These are phyloP conservation scores for Anguilla megastoma DNA, from an alignment of 2,797 vertebrate genomes.

Conservation along the genomic window DNA sequence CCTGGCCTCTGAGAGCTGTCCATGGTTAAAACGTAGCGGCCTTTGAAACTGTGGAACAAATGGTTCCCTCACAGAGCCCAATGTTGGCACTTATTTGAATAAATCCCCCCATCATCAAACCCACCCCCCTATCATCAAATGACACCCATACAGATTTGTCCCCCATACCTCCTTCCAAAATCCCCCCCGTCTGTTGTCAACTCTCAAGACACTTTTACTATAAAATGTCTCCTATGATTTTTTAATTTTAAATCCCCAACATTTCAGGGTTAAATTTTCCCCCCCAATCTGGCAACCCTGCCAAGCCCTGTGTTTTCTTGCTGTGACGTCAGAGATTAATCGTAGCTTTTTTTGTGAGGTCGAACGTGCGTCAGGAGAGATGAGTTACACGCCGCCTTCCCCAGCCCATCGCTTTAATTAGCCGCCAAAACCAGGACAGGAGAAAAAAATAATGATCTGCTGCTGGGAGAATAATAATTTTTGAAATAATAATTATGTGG, in stretches of 20 bases:
- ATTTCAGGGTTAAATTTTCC: too few relatives aligned
- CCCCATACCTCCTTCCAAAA: too few relatives aligned
- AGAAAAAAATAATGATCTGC: constrained; percentile 40
- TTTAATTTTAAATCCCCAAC: too few relatives aligned
- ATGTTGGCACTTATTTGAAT: too few relatives aligned
- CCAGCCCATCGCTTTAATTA: constrained; percentile 71
- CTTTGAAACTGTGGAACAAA: background rate
- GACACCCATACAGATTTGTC: too few relatives aligned
- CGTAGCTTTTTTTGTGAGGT: constrained; percentile 65
- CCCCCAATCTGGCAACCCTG: too few relatives aligned
- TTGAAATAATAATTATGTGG: background rate
- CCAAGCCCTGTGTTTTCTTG: constrained; percentile 45
- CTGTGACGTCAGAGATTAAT: constrained; percentile 69
- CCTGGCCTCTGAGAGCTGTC: background rate
- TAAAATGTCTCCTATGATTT: too few relatives aligned
- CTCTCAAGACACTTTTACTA: too few relatives aligned
- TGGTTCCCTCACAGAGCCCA: constrained; percentile 32
- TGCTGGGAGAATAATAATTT: constrained; percentile 36
- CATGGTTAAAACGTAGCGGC: constrained; percentile 17
- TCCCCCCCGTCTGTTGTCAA: too few relatives aligned
- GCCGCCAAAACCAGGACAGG: constrained; percentile 61
- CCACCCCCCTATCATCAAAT: too few relatives aligned
- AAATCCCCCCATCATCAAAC: too few relatives aligned
- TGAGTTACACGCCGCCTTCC: constrained; percentile 69
- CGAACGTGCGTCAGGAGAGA: constrained; percentile 69